Base-by-base conservation (phyloP, 2,888 invertebrate species). In the Sesia apiformis region DNA sequence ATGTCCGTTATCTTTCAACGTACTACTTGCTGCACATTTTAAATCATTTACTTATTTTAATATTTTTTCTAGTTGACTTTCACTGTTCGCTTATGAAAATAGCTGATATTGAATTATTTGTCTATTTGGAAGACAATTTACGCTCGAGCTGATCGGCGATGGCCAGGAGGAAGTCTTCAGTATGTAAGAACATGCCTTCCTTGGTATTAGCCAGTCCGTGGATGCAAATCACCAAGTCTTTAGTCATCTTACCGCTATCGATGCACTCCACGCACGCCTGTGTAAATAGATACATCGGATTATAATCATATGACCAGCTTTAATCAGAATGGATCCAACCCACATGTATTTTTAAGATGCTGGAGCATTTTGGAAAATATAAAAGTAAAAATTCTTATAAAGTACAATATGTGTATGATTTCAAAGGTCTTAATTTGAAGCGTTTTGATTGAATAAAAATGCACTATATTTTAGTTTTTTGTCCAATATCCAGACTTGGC, bases 211-310 rank as follows among this genome's bases (percentile, higher is more conserved):
- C 91, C 63, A 96, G 67, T 39, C 97, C 97, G 76, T 97, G 94
- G 73, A 97, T 96, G 73, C 96, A 96, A 58, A 93, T 94, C 23
- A 94, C 96, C 68, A 97, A 90, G 86, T 97, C 97, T 85, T 97
- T 97, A 8, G 97, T 97, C 94, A 96, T 93, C 74, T 94, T 93
- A 49, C 97, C 97, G 58, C 91, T 88, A 76, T 97, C 94, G 5
- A 97, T 93, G 61, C 94, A 94, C 67, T 95, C 94, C 3, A 97
- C 91, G 76, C 97, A 97, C 0, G 96, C 94, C 79, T 90, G 46
- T 46, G 23, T 23, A 23, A 23, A 23, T 23, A 23, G 23, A 23
- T 23, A 23, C 23, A 23, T 23, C 23, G 23, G 23, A 23, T 23
- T 23, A 23, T 23, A 23, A 23, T 23, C 23, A 23, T 23, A 23